A percentile compares a stretch with the other conserved stretches of the same genome.
Evolutionary conservation across 2,113 vertebrate species (phyloP).

Genomic region (Bos indicus): DNA sequence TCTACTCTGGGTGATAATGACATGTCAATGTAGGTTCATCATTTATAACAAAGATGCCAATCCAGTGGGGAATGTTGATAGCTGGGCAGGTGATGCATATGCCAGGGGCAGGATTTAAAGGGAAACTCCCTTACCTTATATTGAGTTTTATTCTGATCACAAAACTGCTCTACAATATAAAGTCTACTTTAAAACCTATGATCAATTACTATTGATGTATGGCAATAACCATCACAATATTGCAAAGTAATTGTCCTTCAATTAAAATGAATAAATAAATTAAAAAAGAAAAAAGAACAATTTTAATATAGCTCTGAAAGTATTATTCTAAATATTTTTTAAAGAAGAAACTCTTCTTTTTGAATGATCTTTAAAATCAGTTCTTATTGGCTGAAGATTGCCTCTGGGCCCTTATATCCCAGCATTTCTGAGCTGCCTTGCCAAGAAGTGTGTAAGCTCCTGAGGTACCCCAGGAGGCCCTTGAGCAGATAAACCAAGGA

Average conservation of each 20-base stretch:
- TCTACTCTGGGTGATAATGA: neutral
- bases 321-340: neutral
- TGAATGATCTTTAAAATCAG: neutral
- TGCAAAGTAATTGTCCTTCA: neutral
- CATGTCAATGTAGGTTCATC: neutral
- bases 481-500: neutral
- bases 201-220: neutral
- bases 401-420: neutral
- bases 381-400: neutral
- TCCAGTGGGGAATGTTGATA: neutral
- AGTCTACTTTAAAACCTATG: neutral
- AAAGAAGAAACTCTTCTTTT: neutral
- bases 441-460: neutral
- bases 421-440: neutral
- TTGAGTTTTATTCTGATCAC: neutral
- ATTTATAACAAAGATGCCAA: neutral
- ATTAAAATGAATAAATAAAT: neutral
- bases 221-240: neutral
- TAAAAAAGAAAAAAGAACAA: neutral
- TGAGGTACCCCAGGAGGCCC: neutral
- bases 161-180: neutral
- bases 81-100: neutral
- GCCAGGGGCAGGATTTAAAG: neutral
- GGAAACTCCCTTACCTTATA: neutral
- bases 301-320: neutral